These are phyloP conservation scores for Otolemur garnettii DNA, from an alignment of 2,113 vertebrate species.

Conservation along the genomic window DNA sequence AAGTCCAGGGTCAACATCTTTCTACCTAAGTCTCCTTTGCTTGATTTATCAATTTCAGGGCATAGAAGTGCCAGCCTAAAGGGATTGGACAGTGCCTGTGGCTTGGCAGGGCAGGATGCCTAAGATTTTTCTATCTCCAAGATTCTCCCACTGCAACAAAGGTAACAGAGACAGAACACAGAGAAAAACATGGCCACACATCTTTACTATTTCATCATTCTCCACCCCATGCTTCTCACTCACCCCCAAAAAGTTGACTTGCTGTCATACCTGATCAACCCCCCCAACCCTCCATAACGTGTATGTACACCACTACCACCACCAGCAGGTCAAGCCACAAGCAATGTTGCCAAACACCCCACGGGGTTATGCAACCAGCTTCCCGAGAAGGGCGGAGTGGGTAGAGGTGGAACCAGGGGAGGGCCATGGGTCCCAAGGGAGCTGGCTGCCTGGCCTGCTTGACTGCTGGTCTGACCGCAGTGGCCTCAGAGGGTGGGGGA, in stretches of 20 bases:
- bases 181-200: background rate
- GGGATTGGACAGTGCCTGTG: background rate
- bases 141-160: conserved; percentile 21
- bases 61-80: background rate
- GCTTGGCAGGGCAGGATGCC: background rate
- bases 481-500: conserved; percentile 81
- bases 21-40: conserved; percentile 13
- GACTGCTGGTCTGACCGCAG: conserved; percentile 81
- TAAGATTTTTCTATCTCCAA: conserved; percentile 9
- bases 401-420: conserved; percentile 80
- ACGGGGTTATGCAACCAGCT: conserved; percentile 82
- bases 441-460: conserved; percentile 68
- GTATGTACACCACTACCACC: conserved; percentile 70
- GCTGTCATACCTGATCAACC: conserved; percentile 47
- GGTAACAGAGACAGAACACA: background rate
- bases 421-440: conserved; percentile 79
- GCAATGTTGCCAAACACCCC: conserved; percentile 82
- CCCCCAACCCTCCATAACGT: conserved; percentile 15
- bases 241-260: conserved; percentile 6
- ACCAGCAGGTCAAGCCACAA: conserved; percentile 82
- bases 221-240: background rate
- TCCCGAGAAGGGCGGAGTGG: conserved; percentile 78
- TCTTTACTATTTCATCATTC: background rate
- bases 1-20: background rate
- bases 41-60: background rate